Evolutionary conservation across 2,888 invertebrate genomes (phyloP), one percentile per base, ranked within the genome.

Genomic region (Strigamia transsilvanica): DNA sequence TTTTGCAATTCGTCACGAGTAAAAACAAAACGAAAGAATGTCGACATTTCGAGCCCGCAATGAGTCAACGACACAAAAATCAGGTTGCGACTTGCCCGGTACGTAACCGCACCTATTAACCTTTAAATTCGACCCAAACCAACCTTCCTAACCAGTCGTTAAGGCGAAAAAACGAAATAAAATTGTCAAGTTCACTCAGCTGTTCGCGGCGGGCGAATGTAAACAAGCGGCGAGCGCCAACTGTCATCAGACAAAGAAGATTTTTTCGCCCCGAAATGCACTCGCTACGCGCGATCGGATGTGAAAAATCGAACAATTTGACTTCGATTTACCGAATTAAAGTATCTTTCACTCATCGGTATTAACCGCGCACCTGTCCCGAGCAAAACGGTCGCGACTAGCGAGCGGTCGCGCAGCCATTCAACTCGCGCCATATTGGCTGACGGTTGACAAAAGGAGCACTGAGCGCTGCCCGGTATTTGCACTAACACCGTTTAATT

Each of bases 371-470:
- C 79, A 42, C 38, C 38, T 27, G 66, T 18, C 79, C 79, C 34
- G 12, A 38, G 2, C 34, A 1, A 2, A 66, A 66, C 66, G 66
- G 66, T 32, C 66, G 66, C 66, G 66, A 66, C 66, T 12, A 79
- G n/a, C 12, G 38, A 61, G 66, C 66, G 27, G 66, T 66, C 66
- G 66, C 66, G 6, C 32, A 27, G 66, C 66, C 66, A 38, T 79
- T 42, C 42, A 41, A 79, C 79, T 79, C 23, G 42, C 80, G 80
- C 80, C 80, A 80, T 80, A 42, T 46, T 80, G 80, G 80, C 79
- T 32, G 51, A 9, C 51, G 80, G 10, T 80, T 80, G 80, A 80
- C 80, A 80, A 80, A 80, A 46, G 42, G 79, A 13, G 80, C 18
- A 42, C 41, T n/a, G 15, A 79, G 79, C 38, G 79, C 38, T 9